Base-by-base conservation (phyloP, 2,797 vertebrate genomes). In the Rhyacichthys aspro region DNA sequence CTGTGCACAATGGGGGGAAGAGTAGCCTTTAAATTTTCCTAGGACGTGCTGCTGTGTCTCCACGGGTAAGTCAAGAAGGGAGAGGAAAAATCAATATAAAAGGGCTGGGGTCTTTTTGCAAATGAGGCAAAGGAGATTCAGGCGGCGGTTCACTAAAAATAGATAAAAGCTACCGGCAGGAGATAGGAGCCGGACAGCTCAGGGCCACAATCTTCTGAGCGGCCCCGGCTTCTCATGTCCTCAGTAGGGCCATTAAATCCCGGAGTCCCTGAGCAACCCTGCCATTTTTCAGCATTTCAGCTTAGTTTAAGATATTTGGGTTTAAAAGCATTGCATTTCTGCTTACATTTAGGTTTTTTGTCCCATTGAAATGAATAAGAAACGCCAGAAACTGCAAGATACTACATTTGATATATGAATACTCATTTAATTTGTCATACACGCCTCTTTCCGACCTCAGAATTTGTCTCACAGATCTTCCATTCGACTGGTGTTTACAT, bases 81-180 rank as follows among this genome's bases (percentile, higher is more conserved):
- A 47, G 37, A 32, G 38, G 33, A 6, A 42, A 68, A 76, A 84
- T 87, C 71, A 59, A 83, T 85, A 61, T 9, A 49, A 59, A 63
- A 60, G 2, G 14, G 33, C 11, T 44, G 38, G 55, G 59, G 56
- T 62, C 67, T 60, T 63, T 52, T 60, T 19, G 23, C 59, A 62
- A 81, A 83, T 73, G 60, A 82, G 47, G 56, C 34, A 41, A 44
- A 55, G 39, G 45, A 70, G 69, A 85, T 72, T 82, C 74, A 79
- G 62, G 63, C 41, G 39, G 69, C 59, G 52, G 68, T 45, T 50
- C 12, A 76, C 63, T 78, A 76, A 79, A 83, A 84, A 80, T 53
- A 79, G 72, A 83, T 81, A 18, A 74, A 71, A 74, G 59, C 17
- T 49, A 63, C 36, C 50, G 63, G 53, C 59, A 18, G 48, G 59